Base-by-base conservation (phyloP, 2,113 vertebrate genomes). In the Halcyon malimbica region DNA sequence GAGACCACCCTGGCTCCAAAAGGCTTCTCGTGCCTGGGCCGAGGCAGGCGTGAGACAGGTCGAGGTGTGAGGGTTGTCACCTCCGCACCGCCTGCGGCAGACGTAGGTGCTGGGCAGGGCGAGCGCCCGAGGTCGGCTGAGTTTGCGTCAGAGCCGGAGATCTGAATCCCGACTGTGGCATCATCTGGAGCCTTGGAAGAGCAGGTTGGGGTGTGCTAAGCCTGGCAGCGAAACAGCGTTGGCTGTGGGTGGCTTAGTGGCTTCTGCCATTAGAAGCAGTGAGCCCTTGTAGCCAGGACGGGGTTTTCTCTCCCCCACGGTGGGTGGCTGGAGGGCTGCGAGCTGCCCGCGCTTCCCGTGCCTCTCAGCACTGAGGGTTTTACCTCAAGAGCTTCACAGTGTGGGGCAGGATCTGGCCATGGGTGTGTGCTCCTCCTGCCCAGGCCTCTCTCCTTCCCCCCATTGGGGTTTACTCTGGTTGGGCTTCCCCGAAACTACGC, bases 251-350 rank as follows among this genome's bases (percentile, higher is more conserved):
- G 29, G 31, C 37, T 80, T 62, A 3, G 1, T 5, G 63, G 53
- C 7, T 60, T 42, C 44, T 25, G 15, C 46, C 46, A 20, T 46
- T 46, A 20, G 19, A 20, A 46, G 46, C 46, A 46, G 18, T 20
- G 46, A 10, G 46, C 19, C 46, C 46, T 46, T 8, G 19, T 46
- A 19, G 46, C 46, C 46, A 46, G 46, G 46, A 46, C 20, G 46
- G n/a, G n/a, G 20, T 46, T 11, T 54, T 53, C 16, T 62, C 53
- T 46, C 13, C 8, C 21, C 7, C 15, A 0, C 19, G 59, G 39
- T 0, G 1, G 59, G 33, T 3, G 13, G n/a, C 19, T 20, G 17
- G n/a, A 26, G 26, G 53, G 37, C 56, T 28, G 18, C 0, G 5
- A 65, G 84, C 42, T 0, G 1, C 29, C 0, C 1, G 23, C 50